Percentiles rank a stretch among this genome's conserved stretches.
phyloP scores from a whole-genome alignment of 2,113 vertebrate genomes.

The Periophthalmus modestus region DNA sequence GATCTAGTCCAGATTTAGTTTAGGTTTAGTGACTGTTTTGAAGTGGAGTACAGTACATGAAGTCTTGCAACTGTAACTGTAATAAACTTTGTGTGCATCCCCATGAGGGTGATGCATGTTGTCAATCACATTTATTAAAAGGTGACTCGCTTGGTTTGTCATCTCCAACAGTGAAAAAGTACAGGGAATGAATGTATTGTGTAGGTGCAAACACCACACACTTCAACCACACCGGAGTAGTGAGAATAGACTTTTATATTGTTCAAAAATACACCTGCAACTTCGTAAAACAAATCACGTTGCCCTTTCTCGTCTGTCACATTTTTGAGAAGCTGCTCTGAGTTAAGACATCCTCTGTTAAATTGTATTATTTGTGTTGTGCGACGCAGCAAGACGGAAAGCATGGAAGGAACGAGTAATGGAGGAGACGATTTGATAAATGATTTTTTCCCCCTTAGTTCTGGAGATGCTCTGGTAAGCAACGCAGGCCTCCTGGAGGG shows the following conservation, averaged over 20 bases:
- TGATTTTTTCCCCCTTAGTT: conserved; percentile 40
- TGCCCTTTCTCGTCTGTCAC: conserved; percentile 17
- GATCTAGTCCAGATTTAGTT: too few species aligned
- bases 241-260: not conserved
- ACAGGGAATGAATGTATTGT: not conserved
- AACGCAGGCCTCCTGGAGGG: conserved; percentile 45
- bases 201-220: not conserved
- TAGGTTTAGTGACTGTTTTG: too few species aligned
- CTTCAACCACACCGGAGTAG: not conserved
- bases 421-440: conserved; percentile 56
- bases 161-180: not conserved
- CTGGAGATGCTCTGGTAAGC: conserved; percentile 54
- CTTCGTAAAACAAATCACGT: conserved; percentile 6
- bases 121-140: not conserved
- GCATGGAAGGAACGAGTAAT: conserved; percentile 33
- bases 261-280: conserved; percentile 6
- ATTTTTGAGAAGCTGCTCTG: conserved; percentile 6
- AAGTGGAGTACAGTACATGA: too few species aligned
- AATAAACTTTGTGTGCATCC: not conserved
- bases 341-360: conserved; percentile 16
- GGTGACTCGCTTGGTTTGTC: too few species aligned
- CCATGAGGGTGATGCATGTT: not conserved
- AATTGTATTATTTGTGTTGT: conserved; percentile 30
- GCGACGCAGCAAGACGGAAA: conserved; percentile 17
- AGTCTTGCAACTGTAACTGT: not conserved